phyloP scores from a whole-genome alignment of 2,888 invertebrate species.

The Dolomedes plantarius region DNA sequence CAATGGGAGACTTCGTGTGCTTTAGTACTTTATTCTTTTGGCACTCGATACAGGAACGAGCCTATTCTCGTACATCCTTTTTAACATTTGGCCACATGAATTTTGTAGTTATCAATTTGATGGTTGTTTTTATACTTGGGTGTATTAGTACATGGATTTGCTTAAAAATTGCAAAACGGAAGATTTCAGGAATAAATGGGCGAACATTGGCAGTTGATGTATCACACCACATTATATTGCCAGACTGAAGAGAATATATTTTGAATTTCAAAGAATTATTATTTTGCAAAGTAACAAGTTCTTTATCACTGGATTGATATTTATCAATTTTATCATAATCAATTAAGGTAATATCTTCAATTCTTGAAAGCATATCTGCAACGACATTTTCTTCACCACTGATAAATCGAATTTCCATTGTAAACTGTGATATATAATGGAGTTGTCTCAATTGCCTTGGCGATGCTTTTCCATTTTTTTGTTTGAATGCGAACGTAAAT shows the following conservation, averaged over 20 bases:
- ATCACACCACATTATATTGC: slow-evolving; percentile 21
- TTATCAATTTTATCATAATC: no score
- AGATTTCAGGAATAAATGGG: slow-evolving; percentile 19
- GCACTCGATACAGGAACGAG: background rate
- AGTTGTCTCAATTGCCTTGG: slow-evolving; percentile 76
- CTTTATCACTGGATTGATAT: no score
- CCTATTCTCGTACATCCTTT: background rate
- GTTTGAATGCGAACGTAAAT: background rate
- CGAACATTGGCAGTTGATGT: slow-evolving; percentile 11
- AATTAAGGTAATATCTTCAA: background rate
- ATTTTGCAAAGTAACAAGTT: no score
- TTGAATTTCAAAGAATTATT: background rate
- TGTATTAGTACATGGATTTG: slow-evolving; percentile 12
- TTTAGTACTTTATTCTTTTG: background rate
- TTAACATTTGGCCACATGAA: slow-evolving; percentile 27
- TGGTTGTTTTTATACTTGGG: background rate
- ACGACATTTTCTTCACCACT: slow-evolving; percentile 48
- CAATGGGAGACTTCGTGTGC: slow-evolving; percentile 17
- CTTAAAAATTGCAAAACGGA: background rate
- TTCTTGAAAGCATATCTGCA: slow-evolving; percentile 53
- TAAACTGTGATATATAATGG: slow-evolving; percentile 74
- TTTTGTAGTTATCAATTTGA: slow-evolving; percentile 19
- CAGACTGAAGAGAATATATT: background rate
- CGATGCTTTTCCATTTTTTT: slow-evolving; percentile 63
- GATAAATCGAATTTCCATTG: slow-evolving; percentile 76